Evolutionary conservation across 2,888 invertebrate species (phyloP).

Genomic region (Meteorus cinctellus): DNA sequence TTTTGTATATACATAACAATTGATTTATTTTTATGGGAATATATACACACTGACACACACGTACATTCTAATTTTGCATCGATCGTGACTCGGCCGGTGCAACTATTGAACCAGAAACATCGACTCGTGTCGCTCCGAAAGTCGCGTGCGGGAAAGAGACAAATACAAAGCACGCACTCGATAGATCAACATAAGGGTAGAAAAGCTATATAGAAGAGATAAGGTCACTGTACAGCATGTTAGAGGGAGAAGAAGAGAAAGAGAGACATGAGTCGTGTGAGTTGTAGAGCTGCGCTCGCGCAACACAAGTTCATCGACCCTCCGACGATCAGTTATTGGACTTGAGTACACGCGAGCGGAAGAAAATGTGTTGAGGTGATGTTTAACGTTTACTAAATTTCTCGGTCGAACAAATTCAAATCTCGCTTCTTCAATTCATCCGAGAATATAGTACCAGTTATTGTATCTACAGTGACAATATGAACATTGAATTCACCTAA

Average conservation of each 20-base stretch:
- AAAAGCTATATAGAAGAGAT: neutral
- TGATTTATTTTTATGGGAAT: too few species aligned
- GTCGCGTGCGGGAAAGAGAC: conserved; percentile 7
- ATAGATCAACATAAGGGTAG: neutral
- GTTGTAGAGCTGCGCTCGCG: conserved; percentile 43
- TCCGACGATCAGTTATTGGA: conserved; percentile 51
- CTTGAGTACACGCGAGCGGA: conserved; percentile 42
- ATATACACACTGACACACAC: too few species aligned
- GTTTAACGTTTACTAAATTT: conserved; percentile 36
- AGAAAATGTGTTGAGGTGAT: conserved; percentile 45
- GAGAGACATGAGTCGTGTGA: conserved; percentile 1
- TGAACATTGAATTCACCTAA: too few species aligned
- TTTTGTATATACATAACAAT: too few species aligned
- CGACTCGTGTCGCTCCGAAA: conserved; percentile 34
- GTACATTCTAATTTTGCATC: conserved; percentile 17
- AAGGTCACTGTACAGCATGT: conserved; percentile 1
- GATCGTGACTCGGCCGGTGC: conserved; percentile 30
- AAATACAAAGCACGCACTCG: neutral
- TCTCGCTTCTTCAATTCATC: too few species aligned
- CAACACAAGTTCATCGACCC: conserved; percentile 53
- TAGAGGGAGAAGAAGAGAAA: neutral
- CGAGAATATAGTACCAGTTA: too few species aligned
- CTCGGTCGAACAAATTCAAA: neutral
- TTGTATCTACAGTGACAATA: too few species aligned
- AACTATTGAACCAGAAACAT: conserved; percentile 44